phyloP scores from a whole-genome alignment of 2,797 vertebrate genomes.

The Vultur gryphus region DNA sequence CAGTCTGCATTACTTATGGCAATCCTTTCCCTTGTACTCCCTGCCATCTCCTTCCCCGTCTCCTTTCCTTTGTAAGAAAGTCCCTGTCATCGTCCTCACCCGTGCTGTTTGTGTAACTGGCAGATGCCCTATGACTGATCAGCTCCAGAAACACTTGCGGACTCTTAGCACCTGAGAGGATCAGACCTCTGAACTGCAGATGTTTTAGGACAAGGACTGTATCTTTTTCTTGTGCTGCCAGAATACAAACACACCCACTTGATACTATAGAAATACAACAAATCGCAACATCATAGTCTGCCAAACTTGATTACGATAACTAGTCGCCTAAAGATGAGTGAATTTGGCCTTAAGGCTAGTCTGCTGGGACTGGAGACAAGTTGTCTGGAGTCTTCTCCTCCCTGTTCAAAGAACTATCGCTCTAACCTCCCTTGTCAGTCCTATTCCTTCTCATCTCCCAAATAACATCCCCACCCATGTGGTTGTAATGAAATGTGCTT shows the following conservation, averaged over 20 bases:
- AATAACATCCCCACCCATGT: neutral
- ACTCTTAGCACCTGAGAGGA: neutral
- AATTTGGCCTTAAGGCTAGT: constrained; percentile 60
- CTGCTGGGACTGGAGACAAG: constrained; percentile 54
- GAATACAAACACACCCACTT: neutral
- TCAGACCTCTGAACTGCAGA: neutral
- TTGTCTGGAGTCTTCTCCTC: constrained; percentile 56
- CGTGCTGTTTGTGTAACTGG: neutral
- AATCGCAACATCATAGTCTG: neutral
- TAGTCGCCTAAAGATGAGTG: constrained; percentile 25
- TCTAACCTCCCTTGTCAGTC: constrained; percentile 6
- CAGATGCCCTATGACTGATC: neutral
- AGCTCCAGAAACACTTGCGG: neutral
- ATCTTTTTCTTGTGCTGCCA: neutral
- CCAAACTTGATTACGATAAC: constrained; percentile 28
- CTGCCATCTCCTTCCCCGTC: neutral
- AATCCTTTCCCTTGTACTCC: neutral
- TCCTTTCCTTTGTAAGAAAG: neutral
- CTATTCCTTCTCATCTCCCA: neutral
- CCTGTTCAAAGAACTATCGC: constrained; percentile 19
- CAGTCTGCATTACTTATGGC: neutral
- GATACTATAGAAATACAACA: neutral
- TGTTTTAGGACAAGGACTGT: neutral
- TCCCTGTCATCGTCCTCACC: neutral
- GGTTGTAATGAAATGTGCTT: neutral